Evolutionary conservation across 2,113 vertebrate genomes (phyloP).

Genomic region (Ochotona princeps): DNA sequence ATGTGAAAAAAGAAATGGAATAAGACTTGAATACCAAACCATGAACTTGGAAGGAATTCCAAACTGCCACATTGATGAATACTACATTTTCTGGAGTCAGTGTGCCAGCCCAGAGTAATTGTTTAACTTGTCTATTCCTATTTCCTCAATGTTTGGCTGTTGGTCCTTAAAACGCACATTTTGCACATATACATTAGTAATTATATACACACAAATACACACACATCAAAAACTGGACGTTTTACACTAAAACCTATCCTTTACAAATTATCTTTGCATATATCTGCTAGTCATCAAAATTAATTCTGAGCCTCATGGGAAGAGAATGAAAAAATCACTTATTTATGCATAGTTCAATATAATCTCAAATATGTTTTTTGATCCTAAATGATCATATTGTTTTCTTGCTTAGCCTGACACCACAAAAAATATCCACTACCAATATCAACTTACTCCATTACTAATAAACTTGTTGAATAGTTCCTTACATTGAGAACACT

Average conservation of each 20-base stretch:
- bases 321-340: slow-evolving; percentile 34
- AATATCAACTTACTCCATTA: not conserved
- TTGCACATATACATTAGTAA: slow-evolving; percentile 65
- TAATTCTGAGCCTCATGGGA: slow-evolving; percentile 15
- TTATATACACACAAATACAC: not conserved
- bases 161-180: slow-evolving; percentile 67
- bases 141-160: slow-evolving; percentile 50
- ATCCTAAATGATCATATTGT: not conserved
- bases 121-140: slow-evolving; percentile 66
- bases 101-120: slow-evolving; percentile 54
- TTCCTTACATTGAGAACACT: not conserved
- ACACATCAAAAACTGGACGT: slow-evolving; percentile 26
- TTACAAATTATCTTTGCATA: slow-evolving; percentile 24
- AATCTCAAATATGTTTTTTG: slow-evolving; percentile 19
- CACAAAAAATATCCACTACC: slow-evolving; percentile 13
- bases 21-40: slow-evolving; percentile 49
- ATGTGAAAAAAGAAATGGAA: slow-evolving; percentile 56
- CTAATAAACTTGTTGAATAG: not conserved
- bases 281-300: slow-evolving; percentile 57
- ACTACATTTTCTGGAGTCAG: slow-evolving; percentile 29
- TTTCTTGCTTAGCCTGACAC: slow-evolving; percentile 17
- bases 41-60: slow-evolving; percentile 59
- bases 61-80: slow-evolving; percentile 57
- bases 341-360: slow-evolving; percentile 38
- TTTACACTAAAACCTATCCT: slow-evolving; percentile 40